phyloP scores from a whole-genome alignment of 2,888 invertebrate genomes.

The Athrips mouffetella region DNA sequence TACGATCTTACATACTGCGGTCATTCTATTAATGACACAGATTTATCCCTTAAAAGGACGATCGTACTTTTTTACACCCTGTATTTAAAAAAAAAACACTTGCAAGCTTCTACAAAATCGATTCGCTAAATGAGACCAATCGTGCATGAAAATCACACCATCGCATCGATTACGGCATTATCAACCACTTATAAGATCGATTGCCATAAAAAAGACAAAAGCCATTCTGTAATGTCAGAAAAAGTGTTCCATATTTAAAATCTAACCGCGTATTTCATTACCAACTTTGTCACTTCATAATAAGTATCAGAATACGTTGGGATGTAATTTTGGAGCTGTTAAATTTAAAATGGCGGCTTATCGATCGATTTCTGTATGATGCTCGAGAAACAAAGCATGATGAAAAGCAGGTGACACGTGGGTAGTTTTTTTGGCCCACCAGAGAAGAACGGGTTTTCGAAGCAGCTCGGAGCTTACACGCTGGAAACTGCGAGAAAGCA shows the following conservation, averaged over 20 bases:
- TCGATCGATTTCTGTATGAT: conserved; percentile 29
- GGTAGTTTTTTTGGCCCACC: conserved; percentile 56
- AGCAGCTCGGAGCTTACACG: conserved; percentile 41
- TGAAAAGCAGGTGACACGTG: conserved; percentile 68
- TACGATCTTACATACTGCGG: no score
- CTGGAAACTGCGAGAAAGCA: conserved; percentile 34
- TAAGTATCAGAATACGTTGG: neutral
- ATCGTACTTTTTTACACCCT: no score
- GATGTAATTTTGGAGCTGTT: neutral
- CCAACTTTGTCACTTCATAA: neutral
- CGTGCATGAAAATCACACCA: neutral
- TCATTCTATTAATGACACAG: no score
- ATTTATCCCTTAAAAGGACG: no score
- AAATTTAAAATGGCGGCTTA: neutral
- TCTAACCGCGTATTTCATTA: neutral
- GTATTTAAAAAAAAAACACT: no score
- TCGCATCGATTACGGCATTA: conserved; percentile 4
- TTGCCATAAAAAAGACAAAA: conserved; percentile 5
- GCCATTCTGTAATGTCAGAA: no score
- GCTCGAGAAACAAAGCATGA: conserved; percentile 45
- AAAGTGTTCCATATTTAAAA: neutral
- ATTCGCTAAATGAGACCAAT: neutral
- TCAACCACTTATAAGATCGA: conserved; percentile 7
- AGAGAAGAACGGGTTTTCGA: conserved; percentile 46
- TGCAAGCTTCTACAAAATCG: no score